Percentiles rank a stretch among this genome's conserved stretches.
Evolutionary conservation across 1,140 invertebrate genomes (phyloP).

Genomic region (Homalodisca vitripennis): DNA sequence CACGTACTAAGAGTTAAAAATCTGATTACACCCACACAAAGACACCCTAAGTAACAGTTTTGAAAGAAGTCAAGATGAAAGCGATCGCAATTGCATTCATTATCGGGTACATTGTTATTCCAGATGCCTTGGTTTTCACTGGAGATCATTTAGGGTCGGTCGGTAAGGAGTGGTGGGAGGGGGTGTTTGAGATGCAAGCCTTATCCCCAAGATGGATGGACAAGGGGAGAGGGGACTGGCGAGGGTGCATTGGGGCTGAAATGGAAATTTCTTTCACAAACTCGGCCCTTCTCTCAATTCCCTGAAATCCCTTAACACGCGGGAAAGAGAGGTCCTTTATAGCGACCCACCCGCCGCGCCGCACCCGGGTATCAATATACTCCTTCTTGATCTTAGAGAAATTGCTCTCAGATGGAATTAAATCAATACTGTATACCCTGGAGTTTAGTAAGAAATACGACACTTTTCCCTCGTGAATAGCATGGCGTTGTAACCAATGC

Average conservation of each 20-base stretch:
- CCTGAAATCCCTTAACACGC: slow-evolving; percentile 12
- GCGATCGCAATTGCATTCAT: slow-evolving; percentile 25
- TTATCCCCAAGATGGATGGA: slow-evolving; percentile 24
- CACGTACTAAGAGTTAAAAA: too few species aligned
- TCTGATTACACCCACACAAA: neutral
- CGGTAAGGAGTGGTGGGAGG: neutral
- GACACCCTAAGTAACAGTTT: neutral
- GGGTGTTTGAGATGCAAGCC: slow-evolving; percentile 1
- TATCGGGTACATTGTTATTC: slow-evolving; percentile 19
- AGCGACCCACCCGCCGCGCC: neutral
- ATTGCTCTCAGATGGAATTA: neutral
- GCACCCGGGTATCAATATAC: neutral
- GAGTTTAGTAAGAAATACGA: neutral
- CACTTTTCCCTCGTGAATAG: too few species aligned
- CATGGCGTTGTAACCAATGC: too few species aligned
- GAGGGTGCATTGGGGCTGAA: neutral
- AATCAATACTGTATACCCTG: neutral
- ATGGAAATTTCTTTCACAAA: slow-evolving; percentile 19
- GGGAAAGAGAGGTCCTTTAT: neutral
- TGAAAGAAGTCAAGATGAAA: neutral
- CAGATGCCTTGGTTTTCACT: slow-evolving; percentile 1
- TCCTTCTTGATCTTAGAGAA: neutral
- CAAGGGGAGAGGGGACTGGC: neutral
- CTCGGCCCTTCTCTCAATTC: neutral
- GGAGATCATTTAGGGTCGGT: slow-evolving; percentile 15